Base-by-base conservation (phyloP, 2,888 invertebrate genomes). In the Xanthorhoe designata region DNA sequence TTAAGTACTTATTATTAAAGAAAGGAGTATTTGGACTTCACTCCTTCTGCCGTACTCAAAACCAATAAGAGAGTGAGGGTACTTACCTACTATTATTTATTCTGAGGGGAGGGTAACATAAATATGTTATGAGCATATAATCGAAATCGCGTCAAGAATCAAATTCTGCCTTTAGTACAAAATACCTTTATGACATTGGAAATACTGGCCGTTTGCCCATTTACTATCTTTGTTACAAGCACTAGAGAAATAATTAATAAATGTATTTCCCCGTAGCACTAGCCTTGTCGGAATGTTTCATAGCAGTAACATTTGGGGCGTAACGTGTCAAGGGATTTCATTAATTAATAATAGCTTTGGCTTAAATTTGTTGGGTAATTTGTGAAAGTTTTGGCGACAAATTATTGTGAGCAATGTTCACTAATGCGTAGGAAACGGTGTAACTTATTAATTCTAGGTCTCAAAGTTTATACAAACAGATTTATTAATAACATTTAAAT, bases 341-440 rank as follows among this genome's bases (percentile, higher is more conserved):
- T 66, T 74, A 72, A 72, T 74, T 72, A 72, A 67, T 68, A 74
- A 70, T 63, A 66, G 66, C 72, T 62, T 69, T 57, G 60, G 68
- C 52, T 66, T 62, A 72, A 71, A 68, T 69, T 59, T 61, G 61
- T 52, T 63, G 61, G 61, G 51, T 68, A 68, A 61, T 64, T 68
- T 17, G 47, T 55, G 52, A 56, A 67, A 64, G 67, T 67, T 67
- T 13, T 49, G 49, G 29, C 64, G 60, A 24, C 56, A 55, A 15
- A 55, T 56, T 32, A 59, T 59, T 55, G 49, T 50, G 45, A 29
- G 38, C 49, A 19, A 5, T 17, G 32, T 53, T 53, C 10, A 35
- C 35, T n/a, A 6, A 42, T 42, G 38, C 38, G 13, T 4, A 3
- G 3, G 38, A 13, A 42, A 13, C 5, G 38, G 38, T 42, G 13